Evolutionary conservation across 2,797 vertebrate species (phyloP).

Genomic region (Acipenser oxyrinchus): DNA sequence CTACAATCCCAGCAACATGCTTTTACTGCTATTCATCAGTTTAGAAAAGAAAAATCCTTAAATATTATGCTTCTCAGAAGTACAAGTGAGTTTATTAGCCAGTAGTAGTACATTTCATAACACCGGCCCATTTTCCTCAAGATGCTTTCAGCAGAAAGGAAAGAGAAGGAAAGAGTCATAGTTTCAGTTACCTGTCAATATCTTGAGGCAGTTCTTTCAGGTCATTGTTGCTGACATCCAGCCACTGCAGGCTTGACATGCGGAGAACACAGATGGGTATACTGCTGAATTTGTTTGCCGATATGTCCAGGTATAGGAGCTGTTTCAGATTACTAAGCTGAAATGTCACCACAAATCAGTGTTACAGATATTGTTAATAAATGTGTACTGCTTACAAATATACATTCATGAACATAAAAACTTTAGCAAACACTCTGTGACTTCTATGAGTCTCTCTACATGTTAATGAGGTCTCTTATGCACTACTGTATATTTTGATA

Average conservation of each 20-base stretch:
- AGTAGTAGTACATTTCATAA: too few relatives aligned
- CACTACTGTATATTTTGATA: too few relatives aligned
- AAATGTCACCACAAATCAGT: slow-evolving; percentile 27
- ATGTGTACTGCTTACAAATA: too few relatives aligned
- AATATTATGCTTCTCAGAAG: too few relatives aligned
- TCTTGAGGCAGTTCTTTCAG: slow-evolving; percentile 87
- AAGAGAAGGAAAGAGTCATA: background rate
- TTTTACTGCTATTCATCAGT: too few relatives aligned
- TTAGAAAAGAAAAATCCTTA: too few relatives aligned
- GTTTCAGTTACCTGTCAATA: slow-evolving; percentile 77
- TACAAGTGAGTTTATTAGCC: too few relatives aligned
- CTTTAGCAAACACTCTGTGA: too few relatives aligned
- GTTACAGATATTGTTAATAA: background rate
- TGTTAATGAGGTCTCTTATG: too few relatives aligned
- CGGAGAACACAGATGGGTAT: slow-evolving; percentile 90
- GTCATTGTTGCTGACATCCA: slow-evolving; percentile 84
- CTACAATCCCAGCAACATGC: too few relatives aligned
- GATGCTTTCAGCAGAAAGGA: background rate
- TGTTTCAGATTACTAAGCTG: slow-evolving; percentile 84
- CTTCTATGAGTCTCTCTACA: too few relatives aligned
- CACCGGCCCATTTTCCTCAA: background rate
- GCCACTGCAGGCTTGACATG: slow-evolving; percentile 75
- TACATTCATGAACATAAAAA: too few relatives aligned
- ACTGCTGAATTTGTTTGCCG: slow-evolving; percentile 76
- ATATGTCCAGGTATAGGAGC: slow-evolving; percentile 75